Conservation (phyloP, 2,113 vertebrate species). For the Blennius ocellaris region DNA sequence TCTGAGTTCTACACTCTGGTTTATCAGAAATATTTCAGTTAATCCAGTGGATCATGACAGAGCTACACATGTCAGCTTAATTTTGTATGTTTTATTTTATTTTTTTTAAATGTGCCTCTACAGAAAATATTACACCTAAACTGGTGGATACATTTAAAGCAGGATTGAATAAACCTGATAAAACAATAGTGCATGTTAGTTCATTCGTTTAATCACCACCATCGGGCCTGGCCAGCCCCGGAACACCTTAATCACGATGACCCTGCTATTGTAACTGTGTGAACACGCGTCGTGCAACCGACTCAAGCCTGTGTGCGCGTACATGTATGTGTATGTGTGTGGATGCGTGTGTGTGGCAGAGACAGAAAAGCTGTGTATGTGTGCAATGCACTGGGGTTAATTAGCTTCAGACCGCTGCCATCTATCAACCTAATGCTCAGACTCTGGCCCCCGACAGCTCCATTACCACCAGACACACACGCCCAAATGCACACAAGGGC, state of each 20-base stretch:
- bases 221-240: neutral
- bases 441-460: conserved; percentile 66
- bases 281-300: neutral
- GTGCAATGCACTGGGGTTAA: conserved; percentile 74
- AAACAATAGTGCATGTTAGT: neutral
- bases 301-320: conserved; percentile 13
- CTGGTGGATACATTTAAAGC: neutral
- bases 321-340: conserved; percentile 19
- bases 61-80: too few species aligned
- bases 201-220: conserved; percentile 10
- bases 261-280: conserved; percentile 1
- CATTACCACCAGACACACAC: conserved; percentile 66
- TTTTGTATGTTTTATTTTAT: too few species aligned
- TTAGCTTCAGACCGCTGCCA: conserved; percentile 74
- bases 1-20: neutral
- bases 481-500: conserved; percentile 32
- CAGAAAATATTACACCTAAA: neutral
- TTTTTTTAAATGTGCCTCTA: too few species aligned
- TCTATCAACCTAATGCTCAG: conserved; percentile 78
- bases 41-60: neutral
- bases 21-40: neutral
- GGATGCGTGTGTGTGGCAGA: conserved; percentile 25
- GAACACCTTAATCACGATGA: neutral
- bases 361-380: conserved; percentile 27
- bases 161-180: conserved; percentile 1